Base-by-base conservation (phyloP, 2,888 invertebrate genomes). In the Latrodectus elegans region DNA sequence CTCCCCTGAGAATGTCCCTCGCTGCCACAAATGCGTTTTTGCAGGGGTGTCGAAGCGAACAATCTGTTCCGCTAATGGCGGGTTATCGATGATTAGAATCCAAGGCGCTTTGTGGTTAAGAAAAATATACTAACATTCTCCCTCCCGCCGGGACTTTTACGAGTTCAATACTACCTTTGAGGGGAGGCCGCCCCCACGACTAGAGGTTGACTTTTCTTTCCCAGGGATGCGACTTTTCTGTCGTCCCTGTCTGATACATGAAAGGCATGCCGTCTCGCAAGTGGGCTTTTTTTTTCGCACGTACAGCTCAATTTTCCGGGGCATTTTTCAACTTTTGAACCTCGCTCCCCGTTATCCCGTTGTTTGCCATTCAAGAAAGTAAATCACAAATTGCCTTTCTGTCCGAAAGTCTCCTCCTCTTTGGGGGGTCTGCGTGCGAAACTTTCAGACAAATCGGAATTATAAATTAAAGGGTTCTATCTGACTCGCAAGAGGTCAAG, bases 61-160 rank as follows among this genome's bases (percentile, higher is more conserved):
- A 73, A 73, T 79, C 70, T 73, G 49, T 60, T 55, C 67, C 55
- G 75, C 68, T 75, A 85, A 75, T 79, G 71, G 83, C 67, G 77
- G 80, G 81, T 81, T 81, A 81, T 22, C 55, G 79, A 68, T 55
- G 86, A 87, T 87, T 87, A 87, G 86, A 72, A 49, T 67, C 55
- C 67, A 22, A 60, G 71, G 71, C 38, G 76, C 76, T 83, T 86
- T 86, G 80, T 67, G 86, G 86, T 81, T 52, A 72, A 60, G 78
- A 49, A 86, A 80, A 86, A 86, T 80, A 76, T 9, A 15, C 14
- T 74, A 65, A 80, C 75, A 86, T 38, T 38, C 52, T 12, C 64
- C 49, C 26, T 71, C 85, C 85, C 71, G 53, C 71, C 11, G 80
- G 70, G 75, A 80, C 70, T 76, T 86, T 86, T 80, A 86, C 80